Base-by-base conservation (phyloP, 1,140 invertebrate species). In the Asobara japonica region DNA sequence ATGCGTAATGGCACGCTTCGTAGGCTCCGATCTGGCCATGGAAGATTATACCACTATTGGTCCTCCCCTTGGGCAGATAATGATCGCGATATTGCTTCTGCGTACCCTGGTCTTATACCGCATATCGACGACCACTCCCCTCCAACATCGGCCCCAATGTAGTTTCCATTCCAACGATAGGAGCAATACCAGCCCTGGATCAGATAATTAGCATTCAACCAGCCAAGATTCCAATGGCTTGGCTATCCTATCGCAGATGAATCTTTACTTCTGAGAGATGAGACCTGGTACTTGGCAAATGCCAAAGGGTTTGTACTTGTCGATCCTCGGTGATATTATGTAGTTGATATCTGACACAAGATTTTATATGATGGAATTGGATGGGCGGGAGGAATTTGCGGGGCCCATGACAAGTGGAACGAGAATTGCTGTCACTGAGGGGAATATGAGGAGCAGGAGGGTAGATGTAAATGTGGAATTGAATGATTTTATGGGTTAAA, bases 1-100 rank as follows among this genome's bases (percentile, higher is more conserved):
- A 78, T 77, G 77, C 78, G 79, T 84, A 85, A 85, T 85, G 81
- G 83, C 83, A 83, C 83, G 82, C 83, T 84, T 76, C 79, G 74
- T 36, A 48, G 69, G 75, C 67, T 75, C 74, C 74, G 83, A 85
- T 85, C 82, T 76, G 77, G 76, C 74, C 13, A 62, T 72, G 68
- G 72, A 72, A 84, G 84, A 84, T 85, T 84, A 77, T 76, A 74
- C 79, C 77, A 80, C 77, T 73, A 77, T 56, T 25, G 51, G 29
- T 10, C 29, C 27, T 8, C 60, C 29, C 29, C 29, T 62, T 31
- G 13, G 2, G n/a, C 25, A 76, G 83, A 85, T 85, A 85, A 79
- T 80, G 76, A 84, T 85, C 84, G 82, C 70, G 79, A 82, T 83
- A 82, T 84, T 80, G 79, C 83, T 79, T 78, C 79, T 80, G 79